phyloP scores from a whole-genome alignment of 2,113 vertebrate genomes.

The Melanerpes formicivorus region DNA sequence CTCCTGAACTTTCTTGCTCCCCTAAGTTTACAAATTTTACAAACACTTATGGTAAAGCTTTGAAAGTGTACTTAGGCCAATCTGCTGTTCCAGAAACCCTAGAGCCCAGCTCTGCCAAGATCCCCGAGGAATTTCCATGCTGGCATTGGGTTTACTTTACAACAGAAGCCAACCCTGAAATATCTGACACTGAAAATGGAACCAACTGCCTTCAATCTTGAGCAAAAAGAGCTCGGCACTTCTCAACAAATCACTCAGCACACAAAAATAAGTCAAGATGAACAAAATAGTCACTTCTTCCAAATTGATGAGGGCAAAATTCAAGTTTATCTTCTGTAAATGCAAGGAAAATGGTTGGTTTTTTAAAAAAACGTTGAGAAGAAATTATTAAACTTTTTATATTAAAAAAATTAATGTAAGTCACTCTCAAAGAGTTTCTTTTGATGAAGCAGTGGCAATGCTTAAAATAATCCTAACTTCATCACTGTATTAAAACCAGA shows the following conservation, averaged over 20 bases:
- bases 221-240: constrained; percentile 1
- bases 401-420: background rate
- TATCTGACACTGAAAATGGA: constrained; percentile 48
- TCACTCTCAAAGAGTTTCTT: background rate
- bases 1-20: constrained; percentile 1
- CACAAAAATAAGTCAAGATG: constrained; percentile 1
- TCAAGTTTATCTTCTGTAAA: background rate
- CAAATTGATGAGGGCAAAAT: constrained; percentile 13
- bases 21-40: background rate
- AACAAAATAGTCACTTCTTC: background rate
- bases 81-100: background rate
- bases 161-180: constrained; percentile 45
- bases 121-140: background rate
- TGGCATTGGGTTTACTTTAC: background rate
- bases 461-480: constrained; percentile 38
- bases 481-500: constrained; percentile 39
- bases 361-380: background rate
- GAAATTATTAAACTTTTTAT: background rate
- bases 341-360: background rate
- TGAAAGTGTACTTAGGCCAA: background rate
- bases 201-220: background rate
- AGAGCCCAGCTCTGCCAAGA: constrained; percentile 43
- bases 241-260: background rate
- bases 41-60: background rate
- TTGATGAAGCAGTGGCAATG: background rate